Percentiles rank a stretch among this genome's conserved stretches.
Evolutionary conservation across 2,888 invertebrate genomes (phyloP).

Genomic region (Lissonota sp.): DNA sequence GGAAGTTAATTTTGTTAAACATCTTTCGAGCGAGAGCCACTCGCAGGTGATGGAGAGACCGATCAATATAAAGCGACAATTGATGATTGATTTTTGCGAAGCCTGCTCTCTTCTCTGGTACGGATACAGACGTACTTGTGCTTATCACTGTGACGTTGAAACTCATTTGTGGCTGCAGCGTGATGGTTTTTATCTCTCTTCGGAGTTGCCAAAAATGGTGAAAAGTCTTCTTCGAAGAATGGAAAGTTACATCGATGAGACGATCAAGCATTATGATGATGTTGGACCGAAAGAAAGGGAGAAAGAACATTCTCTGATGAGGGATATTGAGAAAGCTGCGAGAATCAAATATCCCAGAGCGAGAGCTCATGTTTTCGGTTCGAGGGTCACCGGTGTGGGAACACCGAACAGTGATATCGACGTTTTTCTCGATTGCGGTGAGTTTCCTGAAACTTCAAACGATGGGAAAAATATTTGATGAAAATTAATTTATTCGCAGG

Average conservation of each 20-base stretch:
- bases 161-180: slow-evolving; percentile 37
- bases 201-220: slow-evolving; percentile 30
- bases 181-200: slow-evolving; percentile 16
- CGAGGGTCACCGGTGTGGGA: slow-evolving; percentile 86
- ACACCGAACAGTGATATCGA: slow-evolving; percentile 75
- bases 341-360: slow-evolving; percentile 62
- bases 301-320: slow-evolving; percentile 60
- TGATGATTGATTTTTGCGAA: slow-evolving; percentile 51
- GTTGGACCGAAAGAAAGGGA: slow-evolving; percentile 45
- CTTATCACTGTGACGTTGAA: slow-evolving; percentile 35
- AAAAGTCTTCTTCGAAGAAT: slow-evolving; percentile 34
- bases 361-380: slow-evolving; percentile 86
- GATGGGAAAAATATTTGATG: not conserved
- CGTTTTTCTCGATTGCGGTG: slow-evolving; percentile 77
- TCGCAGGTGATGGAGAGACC: not conserved
- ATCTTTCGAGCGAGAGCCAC: not conserved
- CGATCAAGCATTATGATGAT: slow-evolving; percentile 61
- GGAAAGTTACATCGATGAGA: slow-evolving; percentile 58
- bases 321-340: slow-evolving; percentile 68
- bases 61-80: not conserved
- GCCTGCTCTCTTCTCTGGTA: slow-evolving; percentile 55
- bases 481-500: slow-evolving; percentile 17
- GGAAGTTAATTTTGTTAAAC: not conserved
- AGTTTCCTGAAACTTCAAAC: slow-evolving; percentile 17
- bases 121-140: slow-evolving; percentile 46